Evolutionary conservation across 2,113 vertebrate species (phyloP), one percentile per base, ranked within the genome.

Genomic region (Motacilla tschutschensis): DNA sequence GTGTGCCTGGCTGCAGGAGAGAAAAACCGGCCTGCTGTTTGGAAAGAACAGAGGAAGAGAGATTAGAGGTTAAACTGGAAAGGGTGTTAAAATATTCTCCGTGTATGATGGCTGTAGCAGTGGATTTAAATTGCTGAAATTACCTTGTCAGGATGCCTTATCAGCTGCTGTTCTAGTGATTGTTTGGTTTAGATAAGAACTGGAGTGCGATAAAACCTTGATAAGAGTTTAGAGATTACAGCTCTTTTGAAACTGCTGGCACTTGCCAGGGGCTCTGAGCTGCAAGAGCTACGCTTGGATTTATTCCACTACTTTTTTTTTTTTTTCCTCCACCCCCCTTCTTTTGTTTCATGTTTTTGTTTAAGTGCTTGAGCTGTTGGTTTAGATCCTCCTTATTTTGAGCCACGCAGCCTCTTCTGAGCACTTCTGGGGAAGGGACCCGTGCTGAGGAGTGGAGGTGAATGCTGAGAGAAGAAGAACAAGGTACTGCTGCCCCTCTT

Each of bases 101-200:
- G 31, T 53, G 62, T 70, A 62, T 59, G 86, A 79, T 59, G 89
- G 92, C 90, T 83, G 83, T 54, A 85, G 85, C 93, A 87, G 87
- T 41, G 77, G 88, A 88, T 93, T 97, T 92, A 96, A 95, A 96
- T 96, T 95, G 95, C 89, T 90, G 93, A 95, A 96, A 94, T 95
- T 94, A 91, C 94, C 94, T 95, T 95, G 96, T 94, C 90, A 89
- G 93, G 89, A 88, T 91, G 70, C 72, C 95, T 97, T 96, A 97
- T 97, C 97, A 91, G 92, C 94, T 95, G 94, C 96, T 95, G 95
- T 95, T 96, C 95, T 95, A 95, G 95, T 87, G 95, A 97, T 96
- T 97, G 96, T 97, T 97, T 97, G 94, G 91, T 94, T 97, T 95
- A 96, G 97, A 97, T 97, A 97, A 97, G 96, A 59, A 51, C 86